phyloP scores from a whole-genome alignment of 2,888 invertebrate species.

The Scrobipalpa atriplicella region DNA sequence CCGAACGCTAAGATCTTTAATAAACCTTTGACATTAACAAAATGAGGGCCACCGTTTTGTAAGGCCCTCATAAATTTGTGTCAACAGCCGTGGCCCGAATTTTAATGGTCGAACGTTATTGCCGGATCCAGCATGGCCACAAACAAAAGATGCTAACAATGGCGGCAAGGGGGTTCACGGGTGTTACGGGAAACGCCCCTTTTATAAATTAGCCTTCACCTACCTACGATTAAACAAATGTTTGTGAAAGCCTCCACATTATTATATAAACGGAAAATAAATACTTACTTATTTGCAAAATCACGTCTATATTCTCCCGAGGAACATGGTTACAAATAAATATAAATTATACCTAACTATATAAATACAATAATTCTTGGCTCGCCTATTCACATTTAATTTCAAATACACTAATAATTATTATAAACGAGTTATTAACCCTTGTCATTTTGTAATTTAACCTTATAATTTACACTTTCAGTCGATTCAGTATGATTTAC shows the following conservation, averaged over 20 bases:
- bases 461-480: constrained; percentile 1
- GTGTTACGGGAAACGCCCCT: constrained; percentile 27
- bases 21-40: constrained; percentile 43
- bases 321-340: no score
- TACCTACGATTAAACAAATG: background rate
- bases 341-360: background rate
- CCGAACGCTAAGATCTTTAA: constrained; percentile 36
- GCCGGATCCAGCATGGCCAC: constrained; percentile 63
- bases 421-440: constrained; percentile 3
- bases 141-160: constrained; percentile 73
- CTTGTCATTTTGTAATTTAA: constrained; percentile 1
- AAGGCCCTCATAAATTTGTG: constrained; percentile 74
- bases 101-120: constrained; percentile 74
- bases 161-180: constrained; percentile 46
- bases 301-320: no score
- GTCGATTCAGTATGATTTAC: background rate
- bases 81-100: constrained; percentile 76
- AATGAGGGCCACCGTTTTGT: constrained; percentile 62
- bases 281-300: background rate
- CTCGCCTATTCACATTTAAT: background rate
- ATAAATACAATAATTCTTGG: background rate
- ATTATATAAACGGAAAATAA: background rate
- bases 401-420: background rate
- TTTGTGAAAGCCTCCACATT: background rate
- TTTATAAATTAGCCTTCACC: constrained; percentile 28